A percentile compares a stretch with the other conserved stretches of the same genome.
phyloP scores from a whole-genome alignment of 2,113 vertebrate species.

The Sisor rabdophorus region DNA sequence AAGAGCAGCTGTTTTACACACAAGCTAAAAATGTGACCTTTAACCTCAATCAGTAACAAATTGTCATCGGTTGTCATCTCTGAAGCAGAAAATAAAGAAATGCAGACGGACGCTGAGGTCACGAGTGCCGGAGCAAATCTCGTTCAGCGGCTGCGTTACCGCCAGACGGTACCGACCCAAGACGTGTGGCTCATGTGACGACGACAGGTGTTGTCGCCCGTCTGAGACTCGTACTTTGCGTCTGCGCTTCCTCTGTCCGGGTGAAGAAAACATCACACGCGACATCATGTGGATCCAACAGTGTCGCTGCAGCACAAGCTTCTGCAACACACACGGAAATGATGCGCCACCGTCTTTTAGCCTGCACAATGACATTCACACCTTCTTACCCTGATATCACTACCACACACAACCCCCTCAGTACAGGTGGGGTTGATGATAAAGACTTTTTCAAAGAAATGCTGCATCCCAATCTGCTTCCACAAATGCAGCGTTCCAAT shows the following conservation, averaged over 20 bases:
- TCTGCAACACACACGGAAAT: slow-evolving; percentile 14
- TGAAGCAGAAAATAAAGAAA: slow-evolving; percentile 59
- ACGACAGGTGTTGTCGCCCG: slow-evolving; percentile 66
- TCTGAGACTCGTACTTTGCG: slow-evolving; percentile 59
- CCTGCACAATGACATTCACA: slow-evolving; percentile 74
- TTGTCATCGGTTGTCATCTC: neutral
- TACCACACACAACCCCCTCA: neutral
- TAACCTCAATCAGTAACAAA: neutral
- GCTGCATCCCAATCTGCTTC: too few species aligned
- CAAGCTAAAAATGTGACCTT: neutral
- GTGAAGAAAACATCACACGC: slow-evolving; percentile 60
- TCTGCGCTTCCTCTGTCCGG: slow-evolving; percentile 65
- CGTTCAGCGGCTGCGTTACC: slow-evolving; percentile 65
- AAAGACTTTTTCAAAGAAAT: neutral
- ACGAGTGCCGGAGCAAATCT: slow-evolving; percentile 53
- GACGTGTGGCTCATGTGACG: slow-evolving; percentile 62
- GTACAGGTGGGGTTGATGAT: neutral
- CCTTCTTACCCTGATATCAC: slow-evolving; percentile 52
- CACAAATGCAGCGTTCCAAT: too few species aligned
- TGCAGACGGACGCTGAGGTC: slow-evolving; percentile 61
- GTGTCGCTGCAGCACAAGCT: slow-evolving; percentile 62
- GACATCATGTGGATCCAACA: slow-evolving; percentile 69
- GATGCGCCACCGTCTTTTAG: slow-evolving; percentile 52
- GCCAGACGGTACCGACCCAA: slow-evolving; percentile 56
- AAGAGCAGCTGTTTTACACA: neutral